Percentiles rank a stretch among this genome's conserved stretches.
These are phyloP conservation scores for Meandrina meandrites DNA, from an alignment of 92 coral and sea anemone genomes.

Conservation along the genomic window DNA sequence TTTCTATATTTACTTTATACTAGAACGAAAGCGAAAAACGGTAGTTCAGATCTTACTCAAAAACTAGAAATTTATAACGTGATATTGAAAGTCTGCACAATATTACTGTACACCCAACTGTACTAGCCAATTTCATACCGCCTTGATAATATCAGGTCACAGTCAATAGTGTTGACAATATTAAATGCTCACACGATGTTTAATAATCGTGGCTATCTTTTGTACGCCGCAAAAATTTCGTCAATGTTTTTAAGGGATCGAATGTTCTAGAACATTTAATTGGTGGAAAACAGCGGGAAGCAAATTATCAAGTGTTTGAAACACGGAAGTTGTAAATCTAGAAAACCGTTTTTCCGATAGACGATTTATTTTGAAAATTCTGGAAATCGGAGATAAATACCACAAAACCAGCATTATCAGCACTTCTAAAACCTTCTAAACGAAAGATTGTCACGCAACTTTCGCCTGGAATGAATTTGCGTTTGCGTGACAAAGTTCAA, in stretches of 20 bases:
- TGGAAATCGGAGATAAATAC: not conserved
- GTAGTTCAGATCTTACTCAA: not conserved
- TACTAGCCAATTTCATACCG: not conserved
- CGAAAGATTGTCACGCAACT: not conserved
- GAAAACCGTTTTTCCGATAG: not conserved
- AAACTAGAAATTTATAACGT: not conserved
- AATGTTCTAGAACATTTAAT: slow-evolving; percentile 1
- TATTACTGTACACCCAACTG: not conserved
- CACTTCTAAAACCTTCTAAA: not conserved
- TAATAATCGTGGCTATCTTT: not conserved
- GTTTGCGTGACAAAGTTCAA: slow-evolving; percentile 13
- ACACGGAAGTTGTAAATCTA: not conserved
- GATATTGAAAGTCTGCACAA: not conserved
- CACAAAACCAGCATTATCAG: not conserved
- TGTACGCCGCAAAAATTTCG: slow-evolving; percentile 1
- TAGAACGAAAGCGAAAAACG: not conserved
- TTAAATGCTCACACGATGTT: not conserved
- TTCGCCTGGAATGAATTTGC: not conserved
- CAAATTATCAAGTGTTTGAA: not conserved
- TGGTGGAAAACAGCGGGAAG: not conserved
- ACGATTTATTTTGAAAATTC: not conserved
- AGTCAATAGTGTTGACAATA: not conserved
- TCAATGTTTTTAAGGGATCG: too few relatives aligned
- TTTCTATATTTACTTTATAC: too few relatives aligned
- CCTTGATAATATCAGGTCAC: not conserved